Base-by-base conservation (phyloP, 1,140 invertebrate species). In the Diachasmimorpha longicaudata region DNA sequence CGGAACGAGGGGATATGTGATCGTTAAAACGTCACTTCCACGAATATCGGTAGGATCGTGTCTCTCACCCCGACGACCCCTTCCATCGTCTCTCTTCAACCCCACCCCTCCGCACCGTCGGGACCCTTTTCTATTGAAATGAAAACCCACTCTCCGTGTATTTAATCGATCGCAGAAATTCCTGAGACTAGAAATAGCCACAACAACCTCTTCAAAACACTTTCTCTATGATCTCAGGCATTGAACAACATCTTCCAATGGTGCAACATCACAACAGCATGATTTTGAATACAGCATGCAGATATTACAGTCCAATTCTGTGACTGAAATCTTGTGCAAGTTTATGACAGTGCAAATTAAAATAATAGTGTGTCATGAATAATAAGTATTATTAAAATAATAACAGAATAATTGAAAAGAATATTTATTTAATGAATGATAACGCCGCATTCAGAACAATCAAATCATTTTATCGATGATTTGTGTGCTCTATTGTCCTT, bases 21-120 rank as follows among this genome's bases (percentile, higher is more conserved):
- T 82, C 80, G 81, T 81, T 82, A 82, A 83, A 80, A 78, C 79
- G 81, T 83, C 82, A 83, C 80, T 83, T 83, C 79, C 82, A 83
- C 81, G 79, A 82, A 82, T 82, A 82, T 80, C 79, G 79, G 77
- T 81, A 46, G 31, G 9, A 55, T 52, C 46, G 10, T 70, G 68
- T 44, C 68, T 44, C 16, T 46, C 9, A 46, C 39, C 39, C 19
- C 13, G 42, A 31, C 13, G 13, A 69, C 10, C 25, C 68, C 19
- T 21, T 70, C 68, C 39, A n/a, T 70, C n/a, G 6, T 9, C 37
- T 19, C 44, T 14, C 46, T 0, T 9, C 39, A 19, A 19, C 36
- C 6, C 14, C 39, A 16, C 39, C 44, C n/a, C 70, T 71, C 13
- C 16, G 23, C 25, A 6, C 14, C 21, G 0, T 66, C 58, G 8